Evolutionary conservation across 35 echinoderm and acorn worm species (phyloP).

Genomic region (Anneissia japonica): DNA sequence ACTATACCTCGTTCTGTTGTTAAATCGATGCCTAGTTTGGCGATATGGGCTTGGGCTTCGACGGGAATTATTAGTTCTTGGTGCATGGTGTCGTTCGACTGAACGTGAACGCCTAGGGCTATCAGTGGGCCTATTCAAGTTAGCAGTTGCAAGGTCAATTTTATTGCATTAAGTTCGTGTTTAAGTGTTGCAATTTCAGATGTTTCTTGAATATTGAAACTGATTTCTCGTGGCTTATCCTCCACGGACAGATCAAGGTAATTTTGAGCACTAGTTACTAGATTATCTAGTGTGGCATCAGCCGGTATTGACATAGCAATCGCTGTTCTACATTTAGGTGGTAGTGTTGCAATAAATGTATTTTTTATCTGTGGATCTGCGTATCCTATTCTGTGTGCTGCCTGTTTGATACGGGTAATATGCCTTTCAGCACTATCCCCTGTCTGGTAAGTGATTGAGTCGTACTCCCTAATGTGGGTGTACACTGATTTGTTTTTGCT

Average conservation of each 20-base stretch:
- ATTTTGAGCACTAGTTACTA: not conserved
- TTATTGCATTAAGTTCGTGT: too few relatives aligned
- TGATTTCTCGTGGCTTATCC: not conserved
- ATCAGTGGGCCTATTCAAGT: too few relatives aligned
- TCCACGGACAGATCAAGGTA: not conserved
- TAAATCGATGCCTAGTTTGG: too few relatives aligned
- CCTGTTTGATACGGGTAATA: not conserved
- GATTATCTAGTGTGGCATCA: not conserved
- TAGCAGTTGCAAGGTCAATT: too few relatives aligned
- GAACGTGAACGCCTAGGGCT: too few relatives aligned
- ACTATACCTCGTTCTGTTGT: too few relatives aligned
- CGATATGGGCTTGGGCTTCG: too few relatives aligned
- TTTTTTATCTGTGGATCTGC: not conserved
- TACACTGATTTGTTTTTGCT: not conserved
- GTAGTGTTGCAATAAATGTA: not conserved
- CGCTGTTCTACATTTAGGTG: not conserved
- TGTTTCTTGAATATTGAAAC: not conserved
- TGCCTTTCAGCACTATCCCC: not conserved
- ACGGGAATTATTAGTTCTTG: too few relatives aligned
- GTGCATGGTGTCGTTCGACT: too few relatives aligned
- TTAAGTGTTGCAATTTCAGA: too few relatives aligned
- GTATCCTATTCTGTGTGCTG: not conserved
- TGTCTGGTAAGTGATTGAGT: not conserved
- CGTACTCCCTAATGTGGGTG: not conserved
- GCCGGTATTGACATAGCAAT: not conserved